Evolutionary conservation across 2,888 invertebrate genomes (phyloP), one percentile per base, ranked within the genome.

Genomic region (Caradrina kadenii): DNA sequence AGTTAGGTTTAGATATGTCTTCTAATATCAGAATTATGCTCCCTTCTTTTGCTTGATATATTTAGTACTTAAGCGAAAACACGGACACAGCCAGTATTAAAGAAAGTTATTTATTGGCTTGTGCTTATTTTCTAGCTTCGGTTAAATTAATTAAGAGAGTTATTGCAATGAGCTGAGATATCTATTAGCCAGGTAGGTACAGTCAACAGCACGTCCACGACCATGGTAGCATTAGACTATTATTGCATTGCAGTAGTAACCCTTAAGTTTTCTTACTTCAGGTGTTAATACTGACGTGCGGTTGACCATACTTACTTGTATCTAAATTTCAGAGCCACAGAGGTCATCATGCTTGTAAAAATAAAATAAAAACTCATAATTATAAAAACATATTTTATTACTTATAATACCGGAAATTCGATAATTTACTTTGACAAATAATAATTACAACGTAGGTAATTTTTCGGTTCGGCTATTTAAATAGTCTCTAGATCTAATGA

Each of bases 391-490:
- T 93, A 92, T 93, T 93, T 93, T 92, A 92, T 93, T 93, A 94
- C 92, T 94, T 94, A 95, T 89, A 93, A 91, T 94, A 95, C 93
- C 94, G 89, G 93, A 93, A 94, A 94, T 94, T 95, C 94, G 94
- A 94, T 96, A 94, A 95, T 94, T 96, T 94, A 95, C 89, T 93
- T 91, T 91, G 91, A 91, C 89, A 92, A 91, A 87, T 90, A 91
- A 91, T 93, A 94, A 95, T 94, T 95, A 95, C 95, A 94, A 92
- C 92, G 85, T 88, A 92, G 89, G 91, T 93, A 93, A 93, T 94
- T 94, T 88, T 92, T 91, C 89, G 88, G 87, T 91, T 91, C 88
- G 88, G 91, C 92, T 93, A 93, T 92, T 94, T 94, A 93, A 94
- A 94, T 94, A 94, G 94, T 95, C 94, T 94, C 92, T 95, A 95